phyloP scores from a whole-genome alignment of 2,113 vertebrate genomes.

The Verasper variegatus region DNA sequence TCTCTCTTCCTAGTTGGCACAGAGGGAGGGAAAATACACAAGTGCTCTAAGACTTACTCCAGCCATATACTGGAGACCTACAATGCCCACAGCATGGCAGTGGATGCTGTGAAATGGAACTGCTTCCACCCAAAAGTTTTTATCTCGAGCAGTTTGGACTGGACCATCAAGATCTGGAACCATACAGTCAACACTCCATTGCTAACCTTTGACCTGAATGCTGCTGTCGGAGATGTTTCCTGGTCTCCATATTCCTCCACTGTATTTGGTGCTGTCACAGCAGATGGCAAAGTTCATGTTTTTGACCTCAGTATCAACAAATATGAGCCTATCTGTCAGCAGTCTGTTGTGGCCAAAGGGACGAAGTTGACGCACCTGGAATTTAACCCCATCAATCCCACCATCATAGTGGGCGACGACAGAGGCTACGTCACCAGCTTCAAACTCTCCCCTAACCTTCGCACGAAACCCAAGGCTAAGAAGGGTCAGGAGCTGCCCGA shows the following conservation, averaged over 20 bases:
- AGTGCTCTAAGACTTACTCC: constrained; percentile 98
- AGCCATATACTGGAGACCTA: constrained; percentile 91
- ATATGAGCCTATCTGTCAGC: constrained; percentile 89
- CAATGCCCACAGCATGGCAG: constrained; percentile 89
- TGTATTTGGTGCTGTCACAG: constrained; percentile 91
- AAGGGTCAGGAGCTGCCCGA: constrained; percentile 89
- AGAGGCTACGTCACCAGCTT: constrained; percentile 85
- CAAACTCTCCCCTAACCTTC: constrained; percentile 96
- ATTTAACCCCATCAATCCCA: constrained; percentile 90
- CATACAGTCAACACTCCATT: constrained; percentile 91
- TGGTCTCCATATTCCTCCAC: constrained; percentile 95
- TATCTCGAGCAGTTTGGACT: constrained; percentile 96
- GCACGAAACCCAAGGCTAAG: constrained; percentile 92
- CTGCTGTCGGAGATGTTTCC: constrained; percentile 88
- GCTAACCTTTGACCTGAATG: constrained; percentile 90
- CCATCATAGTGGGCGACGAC: constrained; percentile 91
- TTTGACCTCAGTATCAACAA: constrained; percentile 94
- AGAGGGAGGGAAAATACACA: constrained; percentile 94
- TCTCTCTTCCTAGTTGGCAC: constrained; percentile 93
- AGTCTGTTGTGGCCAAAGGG: constrained; percentile 87
- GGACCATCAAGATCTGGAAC: constrained; percentile 97
- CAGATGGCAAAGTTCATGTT: constrained; percentile 85
- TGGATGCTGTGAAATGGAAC: constrained; percentile 93
- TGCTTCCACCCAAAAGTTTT: constrained; percentile 92
- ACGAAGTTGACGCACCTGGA: constrained; percentile 88